Base-by-base conservation (phyloP, 2,113 vertebrate species). In the Azemiops feae region DNA sequence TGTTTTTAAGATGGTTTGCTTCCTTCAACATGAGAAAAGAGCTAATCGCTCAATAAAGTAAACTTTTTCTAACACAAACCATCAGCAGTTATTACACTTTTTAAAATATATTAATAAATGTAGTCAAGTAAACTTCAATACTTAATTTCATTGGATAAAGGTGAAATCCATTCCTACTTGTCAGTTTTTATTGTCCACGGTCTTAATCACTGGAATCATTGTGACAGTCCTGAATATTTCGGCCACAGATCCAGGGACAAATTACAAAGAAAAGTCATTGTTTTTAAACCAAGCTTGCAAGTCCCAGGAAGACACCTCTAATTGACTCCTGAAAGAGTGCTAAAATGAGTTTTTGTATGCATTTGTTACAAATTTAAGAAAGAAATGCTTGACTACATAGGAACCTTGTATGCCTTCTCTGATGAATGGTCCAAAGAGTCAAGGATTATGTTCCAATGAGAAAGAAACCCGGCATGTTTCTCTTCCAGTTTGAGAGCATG, bases 401-500 rank as follows among this genome's bases (percentile, higher is more conserved):
- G 1, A 3, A 58, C 64, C 91, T 89, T 87, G 97, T 97, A 11
- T 94, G 98, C 97, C 22, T 97, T 98, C 95, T 97, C 98, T 92
- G 98, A 97, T 89, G 97, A 96, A 0, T 95, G 96, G 94, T 98
- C 98, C 53, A 97, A 96, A 92, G 98, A 98, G 85, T 98, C 91
- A 9, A 98, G 94, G 2, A 98, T 97, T 93, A 98, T 97, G 9
- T 93, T 97, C 96, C 95, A 96, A 0, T 91, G 96, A 18, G 90
- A 95, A 92, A 94, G 95, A 91, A 97, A 93, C 53, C 96, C 96
- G 92, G 95, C 92, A 25, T 98, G 98, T 92, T 98, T 98, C 93
- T 99, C 98, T 96, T 99, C 98, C 53, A 98, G 95, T 96, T 99
- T 99, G 97, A 99, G 96, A 90, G 98, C 98, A 57, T 98, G 98